Percentiles rank a stretch among this genome's conserved stretches.
Evolutionary conservation across 2,797 vertebrate species (phyloP).

Genomic region (Morelia viridis): DNA sequence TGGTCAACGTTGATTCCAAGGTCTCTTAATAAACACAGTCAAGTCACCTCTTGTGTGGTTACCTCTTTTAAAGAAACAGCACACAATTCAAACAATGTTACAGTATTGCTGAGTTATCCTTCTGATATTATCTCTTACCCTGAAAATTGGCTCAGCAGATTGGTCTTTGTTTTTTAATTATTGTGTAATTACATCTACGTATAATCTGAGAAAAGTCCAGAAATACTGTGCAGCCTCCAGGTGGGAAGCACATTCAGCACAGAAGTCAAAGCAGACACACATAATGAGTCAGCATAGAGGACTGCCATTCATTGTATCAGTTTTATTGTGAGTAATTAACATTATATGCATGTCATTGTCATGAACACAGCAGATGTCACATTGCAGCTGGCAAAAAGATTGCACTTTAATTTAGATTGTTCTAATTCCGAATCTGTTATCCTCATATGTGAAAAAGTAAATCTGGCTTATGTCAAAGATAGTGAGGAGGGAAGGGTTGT

Average conservation of each 20-base stretch:
- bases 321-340: constrained; percentile 27
- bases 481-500: background rate
- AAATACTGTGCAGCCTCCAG: background rate
- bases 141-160: background rate
- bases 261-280: background rate
- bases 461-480: background rate
- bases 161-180: background rate
- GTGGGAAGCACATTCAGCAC: background rate
- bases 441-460: background rate
- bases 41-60: background rate
- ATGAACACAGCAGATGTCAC: constrained; percentile 27
- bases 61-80: background rate
- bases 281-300: constrained; percentile 15
- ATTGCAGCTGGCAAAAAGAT: constrained; percentile 26
- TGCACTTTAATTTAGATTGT: constrained; percentile 1
- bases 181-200: background rate
- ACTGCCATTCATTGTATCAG: constrained; percentile 13
- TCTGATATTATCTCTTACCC: background rate
- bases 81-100: background rate
- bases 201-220: background rate
- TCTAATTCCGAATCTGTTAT: background rate
- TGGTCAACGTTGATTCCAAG: background rate
- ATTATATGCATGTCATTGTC: constrained; percentile 21
- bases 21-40: background rate
- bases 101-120: background rate